These are phyloP conservation scores for Drosophila fungiperda DNA, from an alignment of 2,888 invertebrate genomes.

Conservation along the genomic window DNA sequence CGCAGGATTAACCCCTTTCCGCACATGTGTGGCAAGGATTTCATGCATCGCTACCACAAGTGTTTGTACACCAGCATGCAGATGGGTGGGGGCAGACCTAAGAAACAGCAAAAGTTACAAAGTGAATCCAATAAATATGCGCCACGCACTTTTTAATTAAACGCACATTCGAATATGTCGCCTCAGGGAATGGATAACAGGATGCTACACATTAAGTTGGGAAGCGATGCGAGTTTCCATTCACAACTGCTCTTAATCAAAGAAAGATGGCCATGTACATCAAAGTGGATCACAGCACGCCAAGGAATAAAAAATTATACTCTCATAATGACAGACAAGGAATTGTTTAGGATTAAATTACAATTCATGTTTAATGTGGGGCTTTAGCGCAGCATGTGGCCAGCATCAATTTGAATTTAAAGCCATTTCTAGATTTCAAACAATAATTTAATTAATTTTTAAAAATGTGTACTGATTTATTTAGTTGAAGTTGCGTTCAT, in stretches of 20 bases:
- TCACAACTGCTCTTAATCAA: conserved; percentile 30
- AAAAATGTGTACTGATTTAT: conserved; percentile 75
- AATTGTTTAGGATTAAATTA: conserved; percentile 18
- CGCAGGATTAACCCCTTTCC: conserved; percentile 73
- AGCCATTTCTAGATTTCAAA: conserved; percentile 24
- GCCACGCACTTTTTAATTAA: conserved; percentile 68
- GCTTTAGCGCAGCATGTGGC: conserved; percentile 1
- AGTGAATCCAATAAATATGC: conserved; percentile 64
- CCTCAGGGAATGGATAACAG: conserved; percentile 16
- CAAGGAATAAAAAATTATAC: conserved; percentile 24
- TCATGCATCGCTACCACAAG: conserved; percentile 57
- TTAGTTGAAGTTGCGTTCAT: conserved; percentile 70
- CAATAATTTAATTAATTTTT: conserved; percentile 55
- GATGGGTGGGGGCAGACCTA: background rate
- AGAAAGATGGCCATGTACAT: conserved; percentile 26
- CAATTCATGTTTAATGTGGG: conserved; percentile 17
- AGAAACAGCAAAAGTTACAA: conserved; percentile 52
- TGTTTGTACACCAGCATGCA: conserved; percentile 17
- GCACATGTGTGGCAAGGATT: conserved; percentile 57
- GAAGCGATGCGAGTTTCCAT: background rate
- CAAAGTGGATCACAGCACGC: conserved; percentile 24
- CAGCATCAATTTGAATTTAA: conserved; percentile 16
- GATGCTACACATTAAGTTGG: background rate
- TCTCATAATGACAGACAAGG: conserved; percentile 14
- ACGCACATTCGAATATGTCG: conserved; percentile 22